These are phyloP conservation scores for Bradypus variegatus DNA, from an alignment of 2,797 vertebrate genomes.

Conservation along the genomic window DNA sequence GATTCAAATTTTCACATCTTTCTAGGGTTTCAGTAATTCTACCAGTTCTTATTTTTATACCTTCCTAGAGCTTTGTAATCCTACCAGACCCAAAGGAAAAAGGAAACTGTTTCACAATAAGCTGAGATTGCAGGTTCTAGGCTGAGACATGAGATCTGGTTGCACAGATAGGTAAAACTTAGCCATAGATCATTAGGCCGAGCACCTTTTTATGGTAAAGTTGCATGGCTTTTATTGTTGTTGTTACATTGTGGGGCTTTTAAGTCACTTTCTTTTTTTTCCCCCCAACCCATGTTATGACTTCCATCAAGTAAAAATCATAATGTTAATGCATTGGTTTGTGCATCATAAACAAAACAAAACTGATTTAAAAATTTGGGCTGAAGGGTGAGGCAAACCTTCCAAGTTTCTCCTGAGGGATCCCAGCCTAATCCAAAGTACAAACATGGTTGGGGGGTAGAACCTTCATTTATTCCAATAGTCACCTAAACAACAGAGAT, in stretches of 20 bases:
- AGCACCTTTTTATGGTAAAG: background rate
- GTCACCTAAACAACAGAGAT: constrained; percentile 60
- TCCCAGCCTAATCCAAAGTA: constrained; percentile 36
- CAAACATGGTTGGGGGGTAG: constrained; percentile 23
- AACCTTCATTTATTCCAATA: constrained; percentile 39
- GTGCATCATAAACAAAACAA: constrained; percentile 43
- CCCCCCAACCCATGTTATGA: background rate
- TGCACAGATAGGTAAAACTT: background rate
- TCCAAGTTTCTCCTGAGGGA: constrained; percentile 41
- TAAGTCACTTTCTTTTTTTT: background rate
- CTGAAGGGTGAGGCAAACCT: constrained; percentile 27
- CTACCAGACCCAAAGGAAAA: background rate
- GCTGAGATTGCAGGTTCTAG: background rate
- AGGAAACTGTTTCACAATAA: constrained; percentile 1
- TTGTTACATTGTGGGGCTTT: background rate
- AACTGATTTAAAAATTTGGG: constrained; percentile 28
- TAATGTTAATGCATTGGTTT: constrained; percentile 23
- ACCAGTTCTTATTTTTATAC: constrained; percentile 14
- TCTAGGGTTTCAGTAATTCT: constrained; percentile 18
- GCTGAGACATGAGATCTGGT: background rate
- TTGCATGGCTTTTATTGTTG: background rate
- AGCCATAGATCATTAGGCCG: background rate
- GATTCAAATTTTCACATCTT: background rate
- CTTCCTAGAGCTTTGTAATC: constrained; percentile 18
- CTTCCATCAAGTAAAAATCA: constrained; percentile 38